A percentile compares a stretch with the other conserved stretches of the same genome.
Evolutionary conservation across 2,888 invertebrate genomes (phyloP).

Genomic region (Xestoiulus laeticollis): DNA sequence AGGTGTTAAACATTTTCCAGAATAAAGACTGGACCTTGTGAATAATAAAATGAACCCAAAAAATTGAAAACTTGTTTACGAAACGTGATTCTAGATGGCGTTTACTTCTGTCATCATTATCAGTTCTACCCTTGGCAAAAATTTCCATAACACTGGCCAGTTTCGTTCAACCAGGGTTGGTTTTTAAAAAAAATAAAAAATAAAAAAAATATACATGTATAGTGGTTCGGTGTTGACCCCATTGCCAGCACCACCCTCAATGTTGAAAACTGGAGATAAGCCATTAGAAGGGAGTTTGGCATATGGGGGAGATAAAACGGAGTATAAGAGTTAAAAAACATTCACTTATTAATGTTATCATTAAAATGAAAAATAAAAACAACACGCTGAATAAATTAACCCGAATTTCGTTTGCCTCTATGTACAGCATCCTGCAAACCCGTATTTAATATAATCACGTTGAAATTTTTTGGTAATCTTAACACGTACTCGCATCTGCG

Average conservation of each 20-base stretch:
- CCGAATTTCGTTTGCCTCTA: constrained; percentile 7
- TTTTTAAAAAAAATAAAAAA: too few relatives aligned
- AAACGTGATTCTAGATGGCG: neutral
- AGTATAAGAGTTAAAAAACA: constrained; percentile 38
- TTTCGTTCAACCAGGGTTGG: constrained; percentile 4
- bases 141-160: neutral
- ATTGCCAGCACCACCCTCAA: constrained; percentile 41
- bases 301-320: constrained; percentile 16
- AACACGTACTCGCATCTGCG: constrained; percentile 31
- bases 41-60: neutral
- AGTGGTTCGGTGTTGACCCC: constrained; percentile 24
- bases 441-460: constrained; percentile 28
- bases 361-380: constrained; percentile 43
- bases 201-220: too few relatives aligned
- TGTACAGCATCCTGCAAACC: neutral
- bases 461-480: neutral
- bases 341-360: constrained; percentile 43
- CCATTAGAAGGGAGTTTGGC: constrained; percentile 27
- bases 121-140: neutral
- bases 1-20: too few relatives aligned
- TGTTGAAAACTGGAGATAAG: neutral
- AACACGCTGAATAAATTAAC: constrained; percentile 39
- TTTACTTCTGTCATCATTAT: neutral
- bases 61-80: neutral
- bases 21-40: too few relatives aligned